Evolutionary conservation across 2,797 vertebrate genomes (phyloP).

Genomic region (Streptopelia turtur): DNA sequence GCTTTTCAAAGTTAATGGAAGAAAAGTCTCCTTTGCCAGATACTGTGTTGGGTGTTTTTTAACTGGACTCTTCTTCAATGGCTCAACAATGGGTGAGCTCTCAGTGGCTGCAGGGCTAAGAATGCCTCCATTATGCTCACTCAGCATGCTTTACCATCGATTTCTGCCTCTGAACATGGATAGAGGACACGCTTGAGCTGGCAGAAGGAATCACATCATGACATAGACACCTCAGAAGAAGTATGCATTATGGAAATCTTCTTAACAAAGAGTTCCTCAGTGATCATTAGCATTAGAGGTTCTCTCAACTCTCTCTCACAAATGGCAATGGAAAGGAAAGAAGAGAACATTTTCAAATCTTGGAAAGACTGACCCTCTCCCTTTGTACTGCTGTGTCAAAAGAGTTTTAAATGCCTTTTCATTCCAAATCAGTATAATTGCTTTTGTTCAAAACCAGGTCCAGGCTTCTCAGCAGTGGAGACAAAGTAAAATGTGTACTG

Average conservation of each 20-base stretch:
- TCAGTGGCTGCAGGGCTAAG: background rate
- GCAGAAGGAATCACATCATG: constrained; percentile 63
- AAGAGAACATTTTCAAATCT: constrained; percentile 58
- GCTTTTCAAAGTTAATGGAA: background rate
- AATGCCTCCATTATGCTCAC: constrained; percentile 44
- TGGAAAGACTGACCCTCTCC: constrained; percentile 10
- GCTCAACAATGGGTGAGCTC: background rate
- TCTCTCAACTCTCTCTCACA: constrained; percentile 40
- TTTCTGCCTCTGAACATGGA: constrained; percentile 46
- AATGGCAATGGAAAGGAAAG: constrained; percentile 38
- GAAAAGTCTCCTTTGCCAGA: background rate
- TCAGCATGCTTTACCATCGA: constrained; percentile 41
- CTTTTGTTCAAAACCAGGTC: constrained; percentile 59
- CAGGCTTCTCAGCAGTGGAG: background rate
- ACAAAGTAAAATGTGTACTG: background rate
- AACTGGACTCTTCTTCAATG: constrained; percentile 33
- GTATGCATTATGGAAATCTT: constrained; percentile 63
- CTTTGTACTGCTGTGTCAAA: constrained; percentile 57
- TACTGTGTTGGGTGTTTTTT: background rate
- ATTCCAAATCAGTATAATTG: constrained; percentile 57
- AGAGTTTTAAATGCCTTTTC: constrained; percentile 63
- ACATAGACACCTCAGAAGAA: constrained; percentile 53
- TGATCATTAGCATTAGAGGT: constrained; percentile 61
- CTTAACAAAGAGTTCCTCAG: constrained; percentile 61
- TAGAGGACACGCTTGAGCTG: constrained; percentile 46